Base-by-base conservation (phyloP, 2,888 invertebrate genomes). In the Pharmacophagus antenor region DNA sequence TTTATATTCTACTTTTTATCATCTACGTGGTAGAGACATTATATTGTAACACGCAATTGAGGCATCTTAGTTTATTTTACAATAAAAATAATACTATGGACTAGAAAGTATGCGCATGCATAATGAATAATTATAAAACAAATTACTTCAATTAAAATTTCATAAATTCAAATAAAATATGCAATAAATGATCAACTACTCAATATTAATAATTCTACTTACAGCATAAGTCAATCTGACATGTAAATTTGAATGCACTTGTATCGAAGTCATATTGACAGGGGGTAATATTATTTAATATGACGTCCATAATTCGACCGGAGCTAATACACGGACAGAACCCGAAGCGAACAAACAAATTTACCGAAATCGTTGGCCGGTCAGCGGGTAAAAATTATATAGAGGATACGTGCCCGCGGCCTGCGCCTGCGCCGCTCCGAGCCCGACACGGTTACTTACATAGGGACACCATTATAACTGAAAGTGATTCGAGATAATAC, bases 271-370 rank as follows among this genome's bases (percentile, higher is more conserved):
- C 42, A 37, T 62, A 64, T 47, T 55, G 58, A 64, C 64, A 59
- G 65, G 59, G 65, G 81, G 77, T 76, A 80, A 82, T 80, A 79
- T 82, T 82, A 79, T 84, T 80, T 78, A 84, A 79, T 77, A 77
- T 76, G 74, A 71, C 78, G 79, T 79, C 72, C 80, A 82, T 83
- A 84, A 84, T 77, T 77, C 72, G 67, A 65, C 66, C 70, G 74
- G 77, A 73, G 78, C 82, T 85, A 85, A 85, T 84, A 80, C 73
- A 76, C 77, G 81, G 80, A 84, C 82, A 81, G 82, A 82, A 82
- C 79, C 73, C 68, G 73, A 73, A 76, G 81, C 84, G 82, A 81
- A 83, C 85, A 86, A 87, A 88, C 88, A 87, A 86, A 87, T 88
- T 88, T 85, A 85, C 82, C 85, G 71, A 87, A 86, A 86, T 86